Conservation (phyloP, 2,113 vertebrate genomes). For the Tyrannus savana region DNA sequence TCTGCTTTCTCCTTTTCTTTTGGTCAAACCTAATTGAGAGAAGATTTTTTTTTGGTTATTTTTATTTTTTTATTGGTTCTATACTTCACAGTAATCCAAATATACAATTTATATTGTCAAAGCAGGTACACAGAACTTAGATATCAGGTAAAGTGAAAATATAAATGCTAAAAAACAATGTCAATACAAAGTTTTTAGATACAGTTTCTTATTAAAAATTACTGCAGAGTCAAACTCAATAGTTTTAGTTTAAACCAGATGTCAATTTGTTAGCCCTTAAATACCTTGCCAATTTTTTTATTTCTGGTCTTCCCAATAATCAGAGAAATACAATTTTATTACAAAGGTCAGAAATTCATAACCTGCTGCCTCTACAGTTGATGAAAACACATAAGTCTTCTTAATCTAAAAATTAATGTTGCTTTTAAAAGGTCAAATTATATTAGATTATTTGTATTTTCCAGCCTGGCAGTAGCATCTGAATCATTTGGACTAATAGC, state of each 20-base stretch:
- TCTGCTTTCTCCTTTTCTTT: neutral
- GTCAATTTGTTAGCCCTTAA: neutral
- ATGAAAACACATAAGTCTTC: neutral
- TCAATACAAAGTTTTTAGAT: neutral
- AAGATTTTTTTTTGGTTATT: neutral
- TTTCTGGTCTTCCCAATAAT: neutral
- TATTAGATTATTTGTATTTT: neutral
- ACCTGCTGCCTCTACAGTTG: neutral
- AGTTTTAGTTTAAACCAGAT: neutral
- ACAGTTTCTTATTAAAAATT: neutral
- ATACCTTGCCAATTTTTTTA: neutral
- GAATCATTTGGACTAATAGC: neutral
- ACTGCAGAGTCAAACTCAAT: neutral
- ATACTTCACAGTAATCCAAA: neutral
- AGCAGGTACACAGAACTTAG: neutral
- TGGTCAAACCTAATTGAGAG: neutral
- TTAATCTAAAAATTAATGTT: neutral
- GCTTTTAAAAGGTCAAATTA: neutral
- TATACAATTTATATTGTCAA: neutral
- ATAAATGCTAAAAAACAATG: neutral
- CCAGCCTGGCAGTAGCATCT: neutral
- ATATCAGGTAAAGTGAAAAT: neutral
- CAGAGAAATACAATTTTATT: neutral
- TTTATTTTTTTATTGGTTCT: neutral
- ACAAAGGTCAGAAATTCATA: neutral